A percentile compares a stretch with the other conserved stretches of the same genome.
These are phyloP conservation scores for Nansenia antarctica DNA, from an alignment of 2,113 vertebrate genomes.

Conservation along the genomic window DNA sequence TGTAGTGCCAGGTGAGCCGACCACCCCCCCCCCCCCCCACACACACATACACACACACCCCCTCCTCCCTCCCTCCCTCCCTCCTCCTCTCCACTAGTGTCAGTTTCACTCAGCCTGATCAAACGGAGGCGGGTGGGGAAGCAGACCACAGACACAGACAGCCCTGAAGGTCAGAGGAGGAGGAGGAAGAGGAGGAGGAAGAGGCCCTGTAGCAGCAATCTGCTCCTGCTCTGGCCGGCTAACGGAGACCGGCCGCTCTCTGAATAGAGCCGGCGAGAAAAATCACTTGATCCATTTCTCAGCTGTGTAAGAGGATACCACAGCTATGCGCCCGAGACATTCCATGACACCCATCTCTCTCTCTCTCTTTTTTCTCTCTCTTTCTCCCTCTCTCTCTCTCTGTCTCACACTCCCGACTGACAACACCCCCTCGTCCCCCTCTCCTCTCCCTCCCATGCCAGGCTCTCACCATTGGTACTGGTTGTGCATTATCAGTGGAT, in stretches of 20 bases:
- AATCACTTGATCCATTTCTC: conserved; percentile 40
- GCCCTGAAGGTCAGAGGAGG: background rate
- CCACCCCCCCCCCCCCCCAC: conserved; percentile 17
- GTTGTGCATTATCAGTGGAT: conserved; percentile 23
- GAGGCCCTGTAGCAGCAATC: conserved; percentile 21
- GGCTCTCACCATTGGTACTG: conserved; percentile 50
- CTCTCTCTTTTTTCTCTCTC: conserved; percentile 5
- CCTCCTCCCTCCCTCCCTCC: background rate
- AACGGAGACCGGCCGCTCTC: background rate
- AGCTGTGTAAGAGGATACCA: conserved; percentile 37
- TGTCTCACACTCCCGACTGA: too few relatives aligned
- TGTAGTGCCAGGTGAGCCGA: conserved; percentile 40
- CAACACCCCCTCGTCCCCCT: conserved; percentile 27
- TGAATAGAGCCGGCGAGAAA: background rate
- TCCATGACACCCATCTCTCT: conserved; percentile 27
- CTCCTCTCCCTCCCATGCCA: conserved; percentile 19
- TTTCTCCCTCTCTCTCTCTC: conserved; percentile 5
- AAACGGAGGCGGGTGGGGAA: background rate
- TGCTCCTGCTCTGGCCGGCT: background rate
- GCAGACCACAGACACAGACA: background rate
- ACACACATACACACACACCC: background rate
- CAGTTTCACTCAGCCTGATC: conserved; percentile 41
- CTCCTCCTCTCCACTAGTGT: background rate
- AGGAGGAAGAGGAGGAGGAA: background rate
- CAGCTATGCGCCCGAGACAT: conserved; percentile 43